Evolutionary conservation across 2,888 invertebrate genomes (phyloP).

Genomic region (Leptinotarsa tumamoca): DNA sequence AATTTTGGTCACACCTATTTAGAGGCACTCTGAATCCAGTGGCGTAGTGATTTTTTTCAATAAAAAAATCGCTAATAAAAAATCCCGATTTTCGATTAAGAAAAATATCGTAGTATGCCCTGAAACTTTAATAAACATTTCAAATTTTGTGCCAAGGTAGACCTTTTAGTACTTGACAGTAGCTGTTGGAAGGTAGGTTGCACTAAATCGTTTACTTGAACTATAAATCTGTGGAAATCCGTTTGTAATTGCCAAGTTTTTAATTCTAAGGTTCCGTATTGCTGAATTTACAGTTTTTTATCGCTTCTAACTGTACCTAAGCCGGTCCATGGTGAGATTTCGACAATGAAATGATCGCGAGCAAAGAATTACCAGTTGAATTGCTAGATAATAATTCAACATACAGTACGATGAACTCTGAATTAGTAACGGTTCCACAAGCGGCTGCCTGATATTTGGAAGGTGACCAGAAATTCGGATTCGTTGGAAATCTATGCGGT

Average conservation of each 20-base stretch:
- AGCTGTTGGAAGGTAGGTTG: no score
- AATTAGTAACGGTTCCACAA: conserved; percentile 18
- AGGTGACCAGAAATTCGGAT: conserved; percentile 31
- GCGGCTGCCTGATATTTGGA: conserved; percentile 29
- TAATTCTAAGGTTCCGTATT: not conserved
- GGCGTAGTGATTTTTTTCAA: no score
- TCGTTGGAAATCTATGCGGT: conserved; percentile 7
- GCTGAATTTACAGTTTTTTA: conserved; percentile 14
- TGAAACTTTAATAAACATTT: no score
- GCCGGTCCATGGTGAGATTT: conserved; percentile 13
- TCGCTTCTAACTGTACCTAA: conserved; percentile 23
- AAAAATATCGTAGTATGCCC: no score
- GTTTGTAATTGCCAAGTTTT: not conserved
- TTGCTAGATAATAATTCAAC: conserved; percentile 20
- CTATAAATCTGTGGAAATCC: not conserved
- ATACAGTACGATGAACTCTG: conserved; percentile 32
- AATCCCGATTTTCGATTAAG: no score
- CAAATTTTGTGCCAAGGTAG: no score
- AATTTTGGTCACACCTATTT: no score
- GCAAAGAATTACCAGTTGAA: conserved; percentile 31
- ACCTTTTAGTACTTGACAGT: no score
- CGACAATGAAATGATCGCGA: conserved; percentile 28
- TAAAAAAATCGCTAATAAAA: no score
- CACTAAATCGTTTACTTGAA: no score
- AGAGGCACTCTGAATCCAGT: no score